Base-by-base conservation (phyloP, 2,113 vertebrate species). In the Atrichornis clamosus region DNA sequence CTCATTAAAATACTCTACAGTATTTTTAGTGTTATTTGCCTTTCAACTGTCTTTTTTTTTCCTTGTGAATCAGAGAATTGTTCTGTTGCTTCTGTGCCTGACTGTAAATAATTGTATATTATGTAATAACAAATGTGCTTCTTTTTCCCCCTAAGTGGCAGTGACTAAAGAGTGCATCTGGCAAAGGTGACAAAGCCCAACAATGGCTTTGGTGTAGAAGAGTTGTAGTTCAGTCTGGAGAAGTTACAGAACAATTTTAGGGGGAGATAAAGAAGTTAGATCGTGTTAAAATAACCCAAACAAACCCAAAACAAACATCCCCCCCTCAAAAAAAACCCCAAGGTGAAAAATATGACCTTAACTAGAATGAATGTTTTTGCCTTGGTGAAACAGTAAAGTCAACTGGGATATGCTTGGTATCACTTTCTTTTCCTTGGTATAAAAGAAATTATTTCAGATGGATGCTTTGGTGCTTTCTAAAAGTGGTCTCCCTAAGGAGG, bases 311-410 rank as follows among this genome's bases (percentile, higher is more conserved):
- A 13, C 6, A 53, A 65, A 24, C 23, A 37, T 41, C 35, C 6
- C 3, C 8, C 6, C 2, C 3, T 7, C 6, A 19, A 20, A 67
- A 59, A 63, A 62, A 50, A 26, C 1, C 2, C 17, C 7, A 13
- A 53, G 47, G 4, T 0, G 0, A 47, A 49, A 87, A 73, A 17
- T 41, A 37, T 41, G 53, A 33, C 15, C 7, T 83, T 37, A 39
- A 50, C 30, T 55, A 65, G 23, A 76, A 73, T 50, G 22, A 4
- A 8, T 85, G 5, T 62, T 67, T 89, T 64, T 47, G 42, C 37
- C 7, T 59, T 33, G 13, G 35, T 47, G n/a, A 37, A 72, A 37
- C 18, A 35, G 22, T 84, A 47, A 90, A 21, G 32, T 70, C 30
- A 33, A 26, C n/a, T 87, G 52, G 18, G 63, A 46, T 47, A 37